Percentiles rank a stretch among this genome's conserved stretches.
Conservation (phyloP, 1,140 invertebrate species). For the Orchestia grillus region DNA sequence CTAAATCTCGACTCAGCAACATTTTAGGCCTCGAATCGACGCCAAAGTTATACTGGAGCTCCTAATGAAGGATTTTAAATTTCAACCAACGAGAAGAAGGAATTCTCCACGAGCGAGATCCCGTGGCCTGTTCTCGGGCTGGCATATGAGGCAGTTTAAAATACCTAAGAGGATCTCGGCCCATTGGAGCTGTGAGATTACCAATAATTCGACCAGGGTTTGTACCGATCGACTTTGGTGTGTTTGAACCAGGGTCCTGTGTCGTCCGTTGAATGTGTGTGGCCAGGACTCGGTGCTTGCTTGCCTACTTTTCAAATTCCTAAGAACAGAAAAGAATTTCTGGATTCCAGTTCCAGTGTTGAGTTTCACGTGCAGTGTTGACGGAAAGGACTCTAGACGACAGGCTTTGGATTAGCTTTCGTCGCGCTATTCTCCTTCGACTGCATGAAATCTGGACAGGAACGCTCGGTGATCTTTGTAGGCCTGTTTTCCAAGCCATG, state of each 20-base stretch:
- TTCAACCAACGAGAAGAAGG: neutral
- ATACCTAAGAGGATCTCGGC: constrained; percentile 3
- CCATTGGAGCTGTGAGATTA: constrained; percentile 6
- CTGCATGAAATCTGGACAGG: neutral
- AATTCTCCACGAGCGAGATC: neutral
- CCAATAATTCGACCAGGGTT: neutral
- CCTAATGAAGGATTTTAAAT: neutral
- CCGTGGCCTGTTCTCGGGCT: neutral
- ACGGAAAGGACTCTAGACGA: constrained; percentile 1
- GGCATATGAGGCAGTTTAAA: constrained; percentile 28
- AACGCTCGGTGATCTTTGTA: neutral
- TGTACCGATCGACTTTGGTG: neutral
- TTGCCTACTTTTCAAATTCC: constrained; percentile 19
- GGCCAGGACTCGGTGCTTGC: neutral
- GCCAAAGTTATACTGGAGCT: neutral
- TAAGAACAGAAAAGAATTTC: constrained; percentile 31
- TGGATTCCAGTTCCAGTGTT: constrained; percentile 37
- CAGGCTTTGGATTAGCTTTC: constrained; percentile 24
- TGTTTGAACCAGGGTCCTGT: constrained; percentile 3
- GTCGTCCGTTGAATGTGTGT: constrained; percentile 32
- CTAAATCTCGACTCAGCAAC: neutral
- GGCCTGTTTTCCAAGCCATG: neutral
- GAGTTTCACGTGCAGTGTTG: constrained; percentile 9
- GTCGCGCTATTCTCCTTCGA: neutral
- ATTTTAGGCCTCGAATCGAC: neutral